A percentile compares a stretch with the other conserved stretches of the same genome.
phyloP scores from a whole-genome alignment of 1,140 invertebrate genomes.

The Drosophila mojavensis region DNA sequence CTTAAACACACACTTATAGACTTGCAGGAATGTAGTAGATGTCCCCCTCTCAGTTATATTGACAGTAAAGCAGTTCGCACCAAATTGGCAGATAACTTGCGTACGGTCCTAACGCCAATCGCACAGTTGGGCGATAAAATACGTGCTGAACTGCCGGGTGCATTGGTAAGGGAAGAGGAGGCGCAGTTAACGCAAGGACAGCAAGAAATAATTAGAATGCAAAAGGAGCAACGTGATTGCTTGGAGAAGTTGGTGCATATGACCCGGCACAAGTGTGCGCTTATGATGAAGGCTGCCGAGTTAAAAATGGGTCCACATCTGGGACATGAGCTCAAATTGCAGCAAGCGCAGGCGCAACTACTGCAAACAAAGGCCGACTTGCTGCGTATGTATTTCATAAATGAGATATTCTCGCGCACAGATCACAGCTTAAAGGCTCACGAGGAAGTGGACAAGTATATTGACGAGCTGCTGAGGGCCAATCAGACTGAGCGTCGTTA shows the following conservation, averaged over 20 bases:
- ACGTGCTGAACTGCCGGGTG: conserved; percentile 52
- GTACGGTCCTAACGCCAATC: conserved; percentile 40
- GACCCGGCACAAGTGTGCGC: conserved; percentile 50
- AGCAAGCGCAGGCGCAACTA: conserved; percentile 55
- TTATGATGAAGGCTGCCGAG: conserved; percentile 56
- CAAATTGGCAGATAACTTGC: conserved; percentile 39
- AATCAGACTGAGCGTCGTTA: conserved; percentile 8
- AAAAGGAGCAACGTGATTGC: conserved; percentile 54
- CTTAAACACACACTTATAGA: conserved; percentile 22
- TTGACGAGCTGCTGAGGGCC: conserved; percentile 56
- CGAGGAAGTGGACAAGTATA: conserved; percentile 62
- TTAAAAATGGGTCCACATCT: conserved; percentile 70
- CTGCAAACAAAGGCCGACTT: conserved; percentile 66
- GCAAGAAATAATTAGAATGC: conserved; percentile 56
- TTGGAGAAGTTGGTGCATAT: conserved; percentile 45
- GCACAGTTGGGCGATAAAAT: conserved; percentile 53
- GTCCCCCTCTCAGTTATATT: conserved; percentile 50
- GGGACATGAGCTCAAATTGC: conserved; percentile 56
- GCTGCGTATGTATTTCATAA: conserved; percentile 51
- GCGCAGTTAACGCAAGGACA: conserved; percentile 35
- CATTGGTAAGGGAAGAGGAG: conserved; percentile 21
- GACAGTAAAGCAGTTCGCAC: conserved; percentile 54
- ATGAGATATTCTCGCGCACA: conserved; percentile 53
- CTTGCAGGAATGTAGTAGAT: conserved; percentile 30
- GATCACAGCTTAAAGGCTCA: conserved; percentile 71